Evolutionary conservation across 2,888 invertebrate species (phyloP), one percentile per base, ranked within the genome.

Genomic region (Philaethria dido): DNA sequence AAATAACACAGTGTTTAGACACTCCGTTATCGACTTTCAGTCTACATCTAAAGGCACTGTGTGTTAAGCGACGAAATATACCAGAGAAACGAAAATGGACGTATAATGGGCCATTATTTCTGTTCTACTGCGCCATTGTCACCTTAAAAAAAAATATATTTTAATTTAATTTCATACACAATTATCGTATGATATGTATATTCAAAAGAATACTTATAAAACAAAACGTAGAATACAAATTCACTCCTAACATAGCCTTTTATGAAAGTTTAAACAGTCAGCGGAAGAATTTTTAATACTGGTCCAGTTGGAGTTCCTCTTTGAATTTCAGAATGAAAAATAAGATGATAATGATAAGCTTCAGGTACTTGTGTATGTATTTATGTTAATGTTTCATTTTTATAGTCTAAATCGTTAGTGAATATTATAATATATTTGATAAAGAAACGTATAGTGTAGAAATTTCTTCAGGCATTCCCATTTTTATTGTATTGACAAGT

Each of bases 241-340:
- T 50, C 6, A 9, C 25, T 6, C 25, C 5, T 29, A 50, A 9
- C 29, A 25, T 25, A 29, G 8, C n/a, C 1, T n/a, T 50, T 50
- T 29, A 8, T 50, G 16, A 25, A 50, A 50, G 25, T 29, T 50
- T 50, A n/a, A 25, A 50, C n/a, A 25, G n/a, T 50, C 50, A 50
- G 29, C 29, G 50, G 13, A 47, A 47, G 47, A 47, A 47, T 29
- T 50, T 50, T 50, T 50, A 25, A 50, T 50, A 29, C 16, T 29
- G 25, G 8, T 50, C 25, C 25, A 50, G 50, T 25, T 50, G n/a
- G 44, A 44, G 16, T 16, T 44, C 16, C 16, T 13, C 39, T 39
- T 44, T 44, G 44, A 44, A 8, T 16, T 16, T 44, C 16, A 8
- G 16, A 9, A 16, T 16, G 44, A 0, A 44, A 16, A 44, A 44